A percentile compares a stretch with the other conserved stretches of the same genome.
Evolutionary conservation across 2,888 invertebrate species (phyloP).

Genomic region (Parnassius glacialis): DNA sequence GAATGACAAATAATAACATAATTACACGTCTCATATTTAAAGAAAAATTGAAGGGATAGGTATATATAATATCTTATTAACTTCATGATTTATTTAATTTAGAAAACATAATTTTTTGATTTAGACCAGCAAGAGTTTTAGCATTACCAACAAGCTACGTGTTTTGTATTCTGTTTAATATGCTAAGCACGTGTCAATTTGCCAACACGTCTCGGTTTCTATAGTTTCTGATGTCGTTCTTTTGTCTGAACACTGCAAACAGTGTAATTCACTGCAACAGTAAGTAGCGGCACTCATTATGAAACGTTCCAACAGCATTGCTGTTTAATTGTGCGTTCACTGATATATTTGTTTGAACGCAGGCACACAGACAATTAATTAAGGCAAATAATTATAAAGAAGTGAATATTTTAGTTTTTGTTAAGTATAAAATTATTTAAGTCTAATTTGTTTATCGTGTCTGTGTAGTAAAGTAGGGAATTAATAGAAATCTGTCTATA

Average conservation of each 20-base stretch:
- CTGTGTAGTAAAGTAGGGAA: too few relatives aligned
- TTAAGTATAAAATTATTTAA: neutral
- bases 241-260: constrained; percentile 6
- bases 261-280: constrained; percentile 9
- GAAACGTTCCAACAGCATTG: constrained; percentile 22
- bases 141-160: too few relatives aligned
- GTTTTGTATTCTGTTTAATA: neutral
- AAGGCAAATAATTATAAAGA: constrained; percentile 15
- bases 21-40: too few relatives aligned
- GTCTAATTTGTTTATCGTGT: too few relatives aligned
- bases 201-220: constrained; percentile 3
- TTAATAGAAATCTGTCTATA: too few relatives aligned
- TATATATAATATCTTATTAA: too few relatives aligned
- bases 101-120: too few relatives aligned
- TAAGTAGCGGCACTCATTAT: constrained; percentile 12
- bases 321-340: constrained; percentile 25
- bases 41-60: too few relatives aligned
- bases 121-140: too few relatives aligned
- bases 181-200: neutral
- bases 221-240: constrained; percentile 10
- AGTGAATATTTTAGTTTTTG: constrained; percentile 15
- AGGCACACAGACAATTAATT: constrained; percentile 18
- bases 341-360: constrained; percentile 25
- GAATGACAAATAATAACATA: too few relatives aligned
- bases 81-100: too few relatives aligned